Base-by-base conservation (phyloP, 1,140 invertebrate species). In the Steinernema khuongi region DNA sequence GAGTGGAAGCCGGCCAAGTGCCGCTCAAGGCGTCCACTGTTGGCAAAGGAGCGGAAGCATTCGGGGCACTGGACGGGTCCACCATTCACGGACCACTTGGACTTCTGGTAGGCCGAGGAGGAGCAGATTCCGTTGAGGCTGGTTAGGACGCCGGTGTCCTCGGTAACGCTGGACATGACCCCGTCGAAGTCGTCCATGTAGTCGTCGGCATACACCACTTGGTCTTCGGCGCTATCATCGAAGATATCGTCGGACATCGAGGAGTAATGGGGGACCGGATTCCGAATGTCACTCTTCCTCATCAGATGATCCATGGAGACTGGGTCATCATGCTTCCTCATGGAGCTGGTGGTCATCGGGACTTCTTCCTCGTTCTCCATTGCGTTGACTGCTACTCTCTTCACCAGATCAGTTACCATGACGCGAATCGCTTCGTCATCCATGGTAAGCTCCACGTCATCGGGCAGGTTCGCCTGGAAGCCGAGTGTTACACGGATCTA, bases 1-100 rank as follows among this genome's bases (percentile, higher is more conserved):
- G 77, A 66, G 31, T 83, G 81, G 66, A 80, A 74, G 31, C 81
- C 83, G 44, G 76, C 79, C 73, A 85, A 66, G 50, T 83, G 81
- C 22, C 80, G 71, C 44, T 83, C 81, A 28, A 81, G 66, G n/a
- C 79, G 79, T 50, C 70, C 44, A 11, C 22, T 19, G 74, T 68
- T 77, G 19, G 67, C 67, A 33, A 74, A 78, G 14, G 67, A 79
- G 67, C 80, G 80, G 28, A 29, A 70, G 60, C 73, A 81, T 66
- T 79, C 78, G 31, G 41, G 67, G 66, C 78, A 79, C 36, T 79
- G 78, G 2, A 79, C 79, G 2, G 78, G 60, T 32, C 75, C 32
- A 17, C 69, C 71, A n/a, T 1, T 69, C 18, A 43, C 78, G 19
- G 69, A 19, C 76, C 77, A 78, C 67, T 78, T 79, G 1, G 70